Percentiles rank a stretch among this genome's conserved stretches.
Conservation (phyloP, 2,797 vertebrate species). For the Petrocephalus sullivani region DNA sequence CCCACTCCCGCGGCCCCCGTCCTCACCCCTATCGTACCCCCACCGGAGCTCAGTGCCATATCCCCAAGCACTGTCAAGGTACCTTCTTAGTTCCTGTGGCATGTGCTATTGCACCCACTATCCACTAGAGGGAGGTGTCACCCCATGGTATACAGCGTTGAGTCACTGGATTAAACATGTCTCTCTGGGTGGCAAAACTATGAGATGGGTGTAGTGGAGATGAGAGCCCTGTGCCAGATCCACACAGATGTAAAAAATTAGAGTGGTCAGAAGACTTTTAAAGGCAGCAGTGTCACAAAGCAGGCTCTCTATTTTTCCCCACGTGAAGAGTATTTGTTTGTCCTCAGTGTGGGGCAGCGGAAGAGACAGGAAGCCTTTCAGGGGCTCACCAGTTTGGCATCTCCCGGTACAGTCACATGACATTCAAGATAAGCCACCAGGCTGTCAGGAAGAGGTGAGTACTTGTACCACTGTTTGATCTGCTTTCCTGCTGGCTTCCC, state of each 20-base stretch:
- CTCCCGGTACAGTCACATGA: slow-evolving; percentile 75
- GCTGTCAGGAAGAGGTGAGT: slow-evolving; percentile 75
- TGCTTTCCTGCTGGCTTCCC: background rate
- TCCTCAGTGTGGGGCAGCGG: slow-evolving; percentile 56
- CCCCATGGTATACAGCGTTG: background rate
- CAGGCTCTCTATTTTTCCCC: background rate
- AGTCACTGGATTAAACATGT: background rate
- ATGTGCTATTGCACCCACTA: background rate
- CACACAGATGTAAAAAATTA: background rate
- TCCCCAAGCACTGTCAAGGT: slow-evolving; percentile 47
- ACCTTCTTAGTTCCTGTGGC: slow-evolving; percentile 8
- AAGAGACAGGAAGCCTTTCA: slow-evolving; percentile 47
- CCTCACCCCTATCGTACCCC: slow-evolving; percentile 36
- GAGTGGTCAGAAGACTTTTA: background rate
- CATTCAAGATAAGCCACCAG: slow-evolving; percentile 69
- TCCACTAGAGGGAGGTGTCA: background rate
- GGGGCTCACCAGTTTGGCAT: slow-evolving; percentile 76
- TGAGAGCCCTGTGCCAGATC: background rate
- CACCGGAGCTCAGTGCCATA: slow-evolving; percentile 40
- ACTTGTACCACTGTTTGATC: background rate
- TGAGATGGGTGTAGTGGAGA: background rate
- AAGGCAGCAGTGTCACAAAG: background rate
- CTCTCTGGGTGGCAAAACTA: background rate
- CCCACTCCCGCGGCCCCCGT: slow-evolving; percentile 50
- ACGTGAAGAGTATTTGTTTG: background rate